Percentiles rank a stretch among this genome's conserved stretches.
These are phyloP conservation scores for Phenganax marumi DNA, from an alignment of 92 coral and sea anemone genomes.

Conservation along the genomic window DNA sequence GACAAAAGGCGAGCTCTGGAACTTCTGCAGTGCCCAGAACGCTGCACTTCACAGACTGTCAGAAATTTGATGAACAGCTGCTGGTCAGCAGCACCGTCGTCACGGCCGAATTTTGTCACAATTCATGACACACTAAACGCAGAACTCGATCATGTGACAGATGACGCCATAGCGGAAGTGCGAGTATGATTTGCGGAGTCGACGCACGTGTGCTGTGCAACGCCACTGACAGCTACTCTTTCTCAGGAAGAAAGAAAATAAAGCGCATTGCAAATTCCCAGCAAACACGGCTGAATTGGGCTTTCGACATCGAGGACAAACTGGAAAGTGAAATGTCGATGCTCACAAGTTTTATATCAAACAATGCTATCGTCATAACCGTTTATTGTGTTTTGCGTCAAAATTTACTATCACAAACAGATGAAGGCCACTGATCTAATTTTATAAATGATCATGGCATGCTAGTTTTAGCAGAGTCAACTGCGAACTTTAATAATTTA, in stretches of 20 bases:
- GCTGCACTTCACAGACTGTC: conserved; percentile 76
- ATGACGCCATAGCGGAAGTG: conserved; percentile 52
- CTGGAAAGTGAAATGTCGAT: too few relatives aligned
- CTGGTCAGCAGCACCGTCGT: conserved; percentile 76
- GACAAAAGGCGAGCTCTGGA: conserved; percentile 73
- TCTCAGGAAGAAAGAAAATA: neutral
- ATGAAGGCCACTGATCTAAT: too few relatives aligned
- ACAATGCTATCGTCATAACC: too few relatives aligned
- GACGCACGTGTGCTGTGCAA: neutral
- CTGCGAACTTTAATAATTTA: too few relatives aligned
- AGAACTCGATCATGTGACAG: conserved; percentile 77
- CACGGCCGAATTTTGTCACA: conserved; percentile 74
- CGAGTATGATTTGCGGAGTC: neutral
- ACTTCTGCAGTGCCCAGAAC: conserved; percentile 76
- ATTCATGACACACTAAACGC: conserved; percentile 74
- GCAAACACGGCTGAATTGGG: too few relatives aligned
- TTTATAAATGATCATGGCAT: too few relatives aligned
- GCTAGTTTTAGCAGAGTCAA: too few relatives aligned
- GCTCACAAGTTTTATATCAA: too few relatives aligned
- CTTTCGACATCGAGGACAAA: too few relatives aligned
- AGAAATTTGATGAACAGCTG: conserved; percentile 83
- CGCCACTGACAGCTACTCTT: neutral
- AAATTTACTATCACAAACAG: too few relatives aligned
- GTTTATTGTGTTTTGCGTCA: too few relatives aligned
- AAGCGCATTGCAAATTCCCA: neutral